Conservation (phyloP, 1,140 invertebrate species). For the Periplaneta americana region DNA sequence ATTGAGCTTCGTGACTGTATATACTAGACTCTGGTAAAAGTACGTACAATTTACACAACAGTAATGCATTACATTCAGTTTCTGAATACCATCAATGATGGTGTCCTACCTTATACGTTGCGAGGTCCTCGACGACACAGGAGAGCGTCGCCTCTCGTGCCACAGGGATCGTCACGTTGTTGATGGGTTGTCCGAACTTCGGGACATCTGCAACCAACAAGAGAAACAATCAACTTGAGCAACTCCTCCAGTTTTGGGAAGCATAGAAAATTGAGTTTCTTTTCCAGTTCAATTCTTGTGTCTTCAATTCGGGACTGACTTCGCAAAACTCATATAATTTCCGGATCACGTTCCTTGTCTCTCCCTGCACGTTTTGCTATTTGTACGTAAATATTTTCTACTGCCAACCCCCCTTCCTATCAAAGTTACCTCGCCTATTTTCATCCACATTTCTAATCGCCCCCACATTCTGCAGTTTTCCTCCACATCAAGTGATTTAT, state of each 20-base stretch:
- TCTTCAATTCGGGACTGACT: no score
- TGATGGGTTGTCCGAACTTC: constrained; percentile 70
- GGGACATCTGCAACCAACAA: constrained; percentile 51
- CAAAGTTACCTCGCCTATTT: not conserved
- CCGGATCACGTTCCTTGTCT: not conserved
- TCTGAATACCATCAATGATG: no score
- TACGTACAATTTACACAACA: no score
- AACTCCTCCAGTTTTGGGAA: not conserved
- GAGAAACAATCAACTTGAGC: not conserved
- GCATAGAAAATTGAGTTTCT: not conserved
- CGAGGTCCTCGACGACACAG: constrained; percentile 72
- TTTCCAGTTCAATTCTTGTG: not conserved
- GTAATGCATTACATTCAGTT: no score
- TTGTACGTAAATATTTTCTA: not conserved
- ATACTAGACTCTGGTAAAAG: no score
- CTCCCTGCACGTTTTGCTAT: not conserved
- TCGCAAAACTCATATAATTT: not conserved
- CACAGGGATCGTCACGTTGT: constrained; percentile 71
- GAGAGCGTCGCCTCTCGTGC: constrained; percentile 72
- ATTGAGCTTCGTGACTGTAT: no score
- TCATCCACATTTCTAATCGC: not conserved
- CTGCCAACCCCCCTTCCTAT: not conserved
- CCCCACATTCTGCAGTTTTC: no score
- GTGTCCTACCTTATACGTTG: constrained; percentile 71
- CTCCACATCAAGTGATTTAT: no score